Base-by-base conservation (phyloP, 2,113 vertebrate genomes). In the Eptesicus fuscus region DNA sequence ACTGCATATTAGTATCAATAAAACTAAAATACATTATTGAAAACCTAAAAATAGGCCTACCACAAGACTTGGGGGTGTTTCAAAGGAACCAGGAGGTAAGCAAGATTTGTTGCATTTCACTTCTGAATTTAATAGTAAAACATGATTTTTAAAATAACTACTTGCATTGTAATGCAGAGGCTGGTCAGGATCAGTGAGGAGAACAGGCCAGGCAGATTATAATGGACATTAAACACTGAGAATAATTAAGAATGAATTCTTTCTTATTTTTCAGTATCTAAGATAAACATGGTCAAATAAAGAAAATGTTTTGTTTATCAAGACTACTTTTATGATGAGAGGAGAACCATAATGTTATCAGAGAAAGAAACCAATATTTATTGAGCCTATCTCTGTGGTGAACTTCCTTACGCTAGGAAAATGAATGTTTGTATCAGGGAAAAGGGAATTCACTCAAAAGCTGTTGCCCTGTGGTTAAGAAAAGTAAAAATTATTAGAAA, bases 1-100 rank as follows among this genome's bases (percentile, higher is more conserved):
- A 90, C 88, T 96, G 35, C 44, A 42, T 90, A 70, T 79, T 96
- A 90, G 80, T 13, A 93, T 95, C 96, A 92, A 94, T 93, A 95
- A 69, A 94, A 93, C 47, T 94, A 56, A 93, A 70, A 49, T 77
- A 65, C 11, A 70, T 49, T 95, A 47, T 93, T 90, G 49, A 85
- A 92, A 92, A 94, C 71, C 84, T 90, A 92, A 92, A 95, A 76
- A 87, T 92, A 65, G 35, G 12, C 42, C 69, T 92, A 65, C 37
- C 35, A 49, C 35, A 74, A 90, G 70, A 94, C 79, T 92, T 74
- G 20, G 35, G 35, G 44, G 44, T 69, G 30, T 84, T 94, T 90
- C 84, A 73, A n/a, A 95, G 56, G 69, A 96, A 63, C 49, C 22
- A 51, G 23, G 30, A 51, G 49, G 14, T 95, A 65, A 93, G 63